phyloP scores from a whole-genome alignment of 2,113 vertebrate species.

The Oenanthe oenanthe region DNA sequence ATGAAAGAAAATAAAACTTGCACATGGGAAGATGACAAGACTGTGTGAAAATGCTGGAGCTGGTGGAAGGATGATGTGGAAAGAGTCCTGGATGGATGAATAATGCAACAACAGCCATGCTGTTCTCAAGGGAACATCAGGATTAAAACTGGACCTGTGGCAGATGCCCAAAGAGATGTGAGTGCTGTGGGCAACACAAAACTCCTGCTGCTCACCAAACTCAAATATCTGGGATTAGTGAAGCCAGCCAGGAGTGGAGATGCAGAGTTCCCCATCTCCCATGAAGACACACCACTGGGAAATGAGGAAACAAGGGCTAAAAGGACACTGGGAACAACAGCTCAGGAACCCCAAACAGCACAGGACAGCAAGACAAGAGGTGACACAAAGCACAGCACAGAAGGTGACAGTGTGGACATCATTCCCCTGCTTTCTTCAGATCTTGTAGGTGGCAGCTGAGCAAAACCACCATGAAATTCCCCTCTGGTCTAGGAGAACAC shows the following conservation, averaged over 20 bases:
- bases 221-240: neutral
- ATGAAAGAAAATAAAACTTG: neutral
- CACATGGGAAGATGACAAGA: neutral
- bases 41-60: rapidly evolving
- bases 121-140: neutral
- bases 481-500: neutral
- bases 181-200: rapidly evolving
- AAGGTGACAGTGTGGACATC: neutral
- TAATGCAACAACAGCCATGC: neutral
- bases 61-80: neutral
- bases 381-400: rapidly evolving
- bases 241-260: neutral
- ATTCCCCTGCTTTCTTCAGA: neutral
- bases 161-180: neutral
- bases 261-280: neutral
- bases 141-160: neutral
- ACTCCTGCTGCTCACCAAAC: neutral
- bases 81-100: neutral
- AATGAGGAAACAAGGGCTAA: neutral
- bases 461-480: neutral
- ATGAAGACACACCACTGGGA: neutral
- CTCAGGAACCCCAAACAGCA: neutral
- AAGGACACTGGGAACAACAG: neutral
- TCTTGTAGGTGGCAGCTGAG: neutral
- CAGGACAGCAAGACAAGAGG: neutral